A percentile compares a stretch with the other conserved stretches of the same genome.
phyloP scores from a whole-genome alignment of 2,113 vertebrate genomes.

The Falco punctatus region DNA sequence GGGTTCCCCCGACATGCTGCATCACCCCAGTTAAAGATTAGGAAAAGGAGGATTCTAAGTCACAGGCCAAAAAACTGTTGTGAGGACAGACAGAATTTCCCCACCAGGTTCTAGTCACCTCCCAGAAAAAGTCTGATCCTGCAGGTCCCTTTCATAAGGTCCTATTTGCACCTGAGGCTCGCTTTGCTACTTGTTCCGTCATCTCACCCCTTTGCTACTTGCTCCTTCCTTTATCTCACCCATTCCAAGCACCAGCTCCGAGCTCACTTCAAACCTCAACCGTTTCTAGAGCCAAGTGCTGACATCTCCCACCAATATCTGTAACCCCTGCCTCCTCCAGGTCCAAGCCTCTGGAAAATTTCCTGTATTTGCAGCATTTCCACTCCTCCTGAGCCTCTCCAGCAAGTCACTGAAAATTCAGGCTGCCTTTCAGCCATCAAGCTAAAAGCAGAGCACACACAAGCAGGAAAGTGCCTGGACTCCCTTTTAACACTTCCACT shows the following conservation, averaged over 20 bases:
- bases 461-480: not conserved
- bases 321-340: not conserved
- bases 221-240: not conserved
- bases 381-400: not conserved
- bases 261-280: not conserved
- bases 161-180: not conserved
- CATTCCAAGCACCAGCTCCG: not conserved
- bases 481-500: not conserved
- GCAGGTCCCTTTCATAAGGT: not conserved
- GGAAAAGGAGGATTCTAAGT: not conserved
- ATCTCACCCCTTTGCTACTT: not conserved
- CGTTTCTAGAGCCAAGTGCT: not conserved
- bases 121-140: not conserved
- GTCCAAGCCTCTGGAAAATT: not conserved
- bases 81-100: not conserved
- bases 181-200: not conserved
- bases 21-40: not conserved
- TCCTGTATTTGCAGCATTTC: not conserved
- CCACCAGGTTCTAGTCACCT: not conserved
- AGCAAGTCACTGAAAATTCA: not conserved
- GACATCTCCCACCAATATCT: not conserved
- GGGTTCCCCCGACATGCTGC: not conserved
- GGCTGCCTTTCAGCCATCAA: not conserved
- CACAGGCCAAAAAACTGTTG: not conserved
- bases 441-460: not conserved